Evolutionary conservation across 1,140 invertebrate genomes (phyloP).

Genomic region (Neuroterus valhalla): DNA sequence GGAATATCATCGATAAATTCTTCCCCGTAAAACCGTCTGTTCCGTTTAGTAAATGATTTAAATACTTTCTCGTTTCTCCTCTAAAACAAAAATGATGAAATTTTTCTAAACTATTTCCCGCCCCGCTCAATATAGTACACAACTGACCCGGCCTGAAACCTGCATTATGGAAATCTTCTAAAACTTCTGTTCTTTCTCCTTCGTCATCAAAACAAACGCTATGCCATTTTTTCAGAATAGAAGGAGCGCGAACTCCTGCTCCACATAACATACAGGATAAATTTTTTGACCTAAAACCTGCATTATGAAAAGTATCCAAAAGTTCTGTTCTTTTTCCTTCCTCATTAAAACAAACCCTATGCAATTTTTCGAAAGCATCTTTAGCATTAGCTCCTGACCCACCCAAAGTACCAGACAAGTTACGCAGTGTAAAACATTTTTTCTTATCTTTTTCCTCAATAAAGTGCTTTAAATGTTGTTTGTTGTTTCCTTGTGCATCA

Average conservation of each 20-base stretch:
- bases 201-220: conserved; percentile 52
- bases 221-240: conserved; percentile 42
- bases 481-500: conserved; percentile 41
- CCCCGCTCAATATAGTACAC: conserved; percentile 47
- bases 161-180: conserved; percentile 56
- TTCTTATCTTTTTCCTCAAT: conserved; percentile 49
- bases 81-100: conserved; percentile 60
- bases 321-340: neutral
- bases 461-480: conserved; percentile 47
- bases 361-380: no score
- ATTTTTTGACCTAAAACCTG: neutral
- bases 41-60: conserved; percentile 53
- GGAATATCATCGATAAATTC: conserved; percentile 47
- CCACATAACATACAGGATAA: neutral
- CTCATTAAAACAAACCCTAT: neutral
- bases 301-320: neutral
- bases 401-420: neutral
- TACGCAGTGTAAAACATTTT: conserved; percentile 35
- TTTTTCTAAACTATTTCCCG: conserved; percentile 46
- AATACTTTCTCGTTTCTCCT: conserved; percentile 49
- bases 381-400: no score
- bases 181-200: conserved; percentile 50
- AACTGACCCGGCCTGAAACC: conserved; percentile 52
- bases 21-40: conserved; percentile 41
- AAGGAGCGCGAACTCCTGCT: neutral